Evolutionary conservation across 30 jellyfish, hydroid and myxozoan species (phyloP), one percentile per base, ranked within the genome.

Genomic region (Hydractinia symbiolongicarpus): DNA sequence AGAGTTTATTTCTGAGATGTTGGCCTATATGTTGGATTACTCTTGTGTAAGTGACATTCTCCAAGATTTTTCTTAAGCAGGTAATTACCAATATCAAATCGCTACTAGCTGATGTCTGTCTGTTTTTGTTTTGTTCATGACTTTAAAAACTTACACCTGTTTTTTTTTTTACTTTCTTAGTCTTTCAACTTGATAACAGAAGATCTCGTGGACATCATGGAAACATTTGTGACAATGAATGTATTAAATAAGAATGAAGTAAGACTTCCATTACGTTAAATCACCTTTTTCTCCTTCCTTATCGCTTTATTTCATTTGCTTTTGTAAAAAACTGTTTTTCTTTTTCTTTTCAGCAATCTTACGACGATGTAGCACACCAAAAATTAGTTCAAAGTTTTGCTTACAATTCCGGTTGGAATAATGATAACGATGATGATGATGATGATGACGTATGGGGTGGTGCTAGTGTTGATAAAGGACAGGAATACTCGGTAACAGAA

Each of bases 401-500:
- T 6, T n/a, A n/a, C 52, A 64, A 51, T 64, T 64, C 74, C 16
- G 19, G 74, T 13, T 64, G 74, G 74, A 30, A 30, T 30, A 2
- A 30, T 30, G 44, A 30, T 30, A 30, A 30, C 2, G 44, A 30
- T 30, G 44, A 30, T 30, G 44, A 30, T 2, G 74, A 64, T 64
- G 74, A 64, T 64, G 6, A 64, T n/a, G 74, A 64, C 19, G 74
- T 64, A 4, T 64, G 74, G 74, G 74, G 74, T 64, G 74, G 74
- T 64, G 74, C 52, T 64, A n/a, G 52, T 6, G 19, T 51, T 7
- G 74, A 64, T n/a, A 64, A 8, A n/a, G 40, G 74, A 7, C 7
- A 6, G 9, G 19, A 6, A n/a, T 64, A 64, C 4, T 64, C 69
- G 69, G 69, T 58, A 58, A 30, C 44, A 30, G 44, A 30, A 30